Percentiles rank a stretch among this genome's conserved stretches.
These are phyloP conservation scores for Eubucco bourcierii DNA, from an alignment of 2,113 vertebrate genomes.

Conservation along the genomic window DNA sequence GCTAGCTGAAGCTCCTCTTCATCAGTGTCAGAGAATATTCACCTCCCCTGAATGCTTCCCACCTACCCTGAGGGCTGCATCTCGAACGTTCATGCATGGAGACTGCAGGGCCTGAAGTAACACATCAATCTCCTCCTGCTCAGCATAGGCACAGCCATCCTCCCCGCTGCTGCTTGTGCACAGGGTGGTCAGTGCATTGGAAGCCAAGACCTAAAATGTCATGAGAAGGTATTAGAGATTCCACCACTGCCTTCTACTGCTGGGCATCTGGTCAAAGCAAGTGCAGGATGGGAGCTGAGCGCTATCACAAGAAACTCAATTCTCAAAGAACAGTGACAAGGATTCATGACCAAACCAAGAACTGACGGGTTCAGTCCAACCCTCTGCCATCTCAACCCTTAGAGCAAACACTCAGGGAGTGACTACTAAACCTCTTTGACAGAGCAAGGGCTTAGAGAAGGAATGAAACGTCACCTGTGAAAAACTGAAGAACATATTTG, in stretches of 20 bases:
- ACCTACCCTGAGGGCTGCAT: slow-evolving; percentile 90
- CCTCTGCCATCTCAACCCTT: background rate
- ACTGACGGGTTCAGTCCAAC: background rate
- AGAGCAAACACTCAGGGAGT: background rate
- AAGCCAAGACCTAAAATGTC: slow-evolving; percentile 85
- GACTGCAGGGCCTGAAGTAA: slow-evolving; percentile 88
- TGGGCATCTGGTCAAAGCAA: background rate
- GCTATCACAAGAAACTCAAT: background rate
- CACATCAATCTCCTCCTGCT: slow-evolving; percentile 92
- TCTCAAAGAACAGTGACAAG: background rate
- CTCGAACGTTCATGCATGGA: slow-evolving; percentile 90
- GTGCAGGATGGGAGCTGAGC: accelerated
- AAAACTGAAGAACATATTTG: background rate
- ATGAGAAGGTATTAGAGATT: background rate
- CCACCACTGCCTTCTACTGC: background rate
- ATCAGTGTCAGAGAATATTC: background rate
- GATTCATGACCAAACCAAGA: background rate
- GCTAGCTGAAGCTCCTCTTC: background rate
- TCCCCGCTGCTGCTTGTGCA: slow-evolving; percentile 89
- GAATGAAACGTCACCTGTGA: background rate
- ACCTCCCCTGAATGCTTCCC: background rate
- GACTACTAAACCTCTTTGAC: background rate
- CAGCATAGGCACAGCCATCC: slow-evolving; percentile 88
- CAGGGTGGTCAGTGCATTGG: slow-evolving; percentile 86
- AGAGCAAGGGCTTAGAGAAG: background rate